Evolutionary conservation across 2,113 vertebrate species (phyloP), one percentile per base, ranked within the genome.

Genomic region (Pleuronectes platessa): DNA sequence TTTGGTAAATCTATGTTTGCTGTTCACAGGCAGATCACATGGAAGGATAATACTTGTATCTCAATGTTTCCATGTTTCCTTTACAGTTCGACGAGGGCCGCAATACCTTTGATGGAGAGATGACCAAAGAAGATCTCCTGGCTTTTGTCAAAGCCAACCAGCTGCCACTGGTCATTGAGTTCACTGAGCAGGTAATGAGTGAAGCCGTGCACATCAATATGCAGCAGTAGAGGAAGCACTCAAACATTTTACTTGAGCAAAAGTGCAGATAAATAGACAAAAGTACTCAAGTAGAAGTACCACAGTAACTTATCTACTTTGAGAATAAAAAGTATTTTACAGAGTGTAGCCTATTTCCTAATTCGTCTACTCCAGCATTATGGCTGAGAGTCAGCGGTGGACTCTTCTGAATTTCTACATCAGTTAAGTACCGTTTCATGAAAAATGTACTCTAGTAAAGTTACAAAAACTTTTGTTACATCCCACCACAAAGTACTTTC

Each of bases 101-200:
- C 9, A 98, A 98, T 76, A 94, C 93, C 74, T 99, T 96, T 4
- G 96, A 98, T 53, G 98, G 96, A 7, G 97, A 98, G 49, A 8
- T 96, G 78, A 97, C 89, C 61, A 98, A 97, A 85, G 96, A 98
- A 9, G 94, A 93, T 1, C 88, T 99, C 23, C 71, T 97, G 86
- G 92, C 90, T 77, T 99, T 99, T 84, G 92, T 99, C 92, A 99
- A 96, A 90, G 85, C 95, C 79, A 99, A 99, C 90, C 96, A 98
- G 70, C 91, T 99, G 71, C 98, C 98, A 21, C 93, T 99, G 84
- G 97, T 99, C 90, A 99, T 99, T 0, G 98, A 99, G 93, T 99
- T 99, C 91, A 99, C 98, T 0, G 98, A 99, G 78, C 98, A 99
- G 97, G 98, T 99, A 51, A 51, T 51, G 47, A 51, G 17, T 18